Evolutionary conservation across 2,888 invertebrate genomes (phyloP).

Genomic region (Steinernema carpocapsae): DNA sequence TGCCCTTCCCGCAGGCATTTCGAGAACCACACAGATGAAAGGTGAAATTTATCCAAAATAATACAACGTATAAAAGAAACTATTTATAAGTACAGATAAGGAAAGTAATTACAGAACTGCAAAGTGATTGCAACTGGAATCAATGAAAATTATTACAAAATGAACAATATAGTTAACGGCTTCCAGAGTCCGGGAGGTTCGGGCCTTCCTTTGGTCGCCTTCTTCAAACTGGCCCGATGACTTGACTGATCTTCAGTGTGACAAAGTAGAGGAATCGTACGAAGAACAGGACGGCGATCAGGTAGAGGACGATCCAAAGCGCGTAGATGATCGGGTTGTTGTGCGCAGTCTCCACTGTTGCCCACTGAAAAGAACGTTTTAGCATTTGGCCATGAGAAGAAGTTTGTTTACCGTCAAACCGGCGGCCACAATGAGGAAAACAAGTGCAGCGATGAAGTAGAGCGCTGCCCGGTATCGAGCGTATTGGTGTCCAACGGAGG

Average conservation of each 20-base stretch:
- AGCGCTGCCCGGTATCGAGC: constrained; percentile 80
- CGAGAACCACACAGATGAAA: not conserved
- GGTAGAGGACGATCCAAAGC: constrained; percentile 32
- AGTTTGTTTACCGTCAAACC: constrained; percentile 11
- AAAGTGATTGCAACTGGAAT: constrained; percentile 22
- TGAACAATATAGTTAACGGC: not conserved
- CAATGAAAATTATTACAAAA: constrained; percentile 23
- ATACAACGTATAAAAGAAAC: not conserved
- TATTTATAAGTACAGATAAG: constrained; percentile 31
- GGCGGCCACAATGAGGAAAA: constrained; percentile 20
- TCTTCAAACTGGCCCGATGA: constrained; percentile 45
- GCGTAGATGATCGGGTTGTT: constrained; percentile 5
- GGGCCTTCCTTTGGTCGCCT: too few species aligned
- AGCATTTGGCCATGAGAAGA: constrained; percentile 4
- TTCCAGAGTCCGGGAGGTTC: too few species aligned
- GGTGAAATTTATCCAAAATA: not conserved
- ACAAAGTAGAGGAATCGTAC: constrained; percentile 41
- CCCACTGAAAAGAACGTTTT: not conserved
- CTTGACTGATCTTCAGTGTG: constrained; percentile 50
- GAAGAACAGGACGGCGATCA: constrained; percentile 29
- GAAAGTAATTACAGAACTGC: not conserved
- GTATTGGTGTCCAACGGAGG: constrained; percentile 92
- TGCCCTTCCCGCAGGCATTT: too few species aligned
- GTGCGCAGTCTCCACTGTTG: constrained; percentile 10
- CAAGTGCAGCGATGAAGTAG: constrained; percentile 48